phyloP scores from a whole-genome alignment of 35 echinoderm and acorn worm species.

The Strongylocentrotus purpuratus region DNA sequence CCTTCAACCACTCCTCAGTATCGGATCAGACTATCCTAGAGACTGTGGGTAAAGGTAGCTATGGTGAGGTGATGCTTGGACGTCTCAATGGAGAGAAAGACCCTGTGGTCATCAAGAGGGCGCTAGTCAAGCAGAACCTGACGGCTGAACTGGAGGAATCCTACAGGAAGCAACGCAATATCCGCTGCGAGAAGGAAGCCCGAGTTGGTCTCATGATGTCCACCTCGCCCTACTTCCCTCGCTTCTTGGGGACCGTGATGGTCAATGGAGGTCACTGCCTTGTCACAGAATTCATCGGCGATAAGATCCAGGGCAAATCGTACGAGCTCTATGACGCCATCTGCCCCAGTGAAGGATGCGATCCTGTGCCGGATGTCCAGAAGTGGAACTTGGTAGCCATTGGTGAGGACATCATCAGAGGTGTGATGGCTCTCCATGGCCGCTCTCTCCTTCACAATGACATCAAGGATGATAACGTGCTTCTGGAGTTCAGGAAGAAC shows the following conservation, averaged over 20 bases:
- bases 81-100: background rate
- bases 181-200: background rate
- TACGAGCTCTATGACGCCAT: background rate
- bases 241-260: background rate
- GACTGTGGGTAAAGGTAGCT: background rate
- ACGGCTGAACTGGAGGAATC: background rate
- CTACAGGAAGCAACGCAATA: background rate
- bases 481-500: background rate
- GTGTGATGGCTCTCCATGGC: constrained; percentile 13
- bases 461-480: constrained; percentile 22
- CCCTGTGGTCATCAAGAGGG: constrained; percentile 21
- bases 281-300: constrained; percentile 32
- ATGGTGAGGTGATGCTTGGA: background rate
- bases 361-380: background rate
- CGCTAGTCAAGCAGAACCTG: background rate
- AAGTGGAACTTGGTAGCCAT: background rate
- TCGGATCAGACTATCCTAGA: background rate
- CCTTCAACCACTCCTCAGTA: background rate
- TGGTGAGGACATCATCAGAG: constrained; percentile 1
- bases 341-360: background rate
- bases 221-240: background rate
- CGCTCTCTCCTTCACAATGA: constrained; percentile 26
- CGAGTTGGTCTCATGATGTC: background rate
- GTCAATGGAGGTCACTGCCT: background rate
- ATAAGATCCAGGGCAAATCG: constrained; percentile 7